Base-by-base conservation (phyloP, 2,113 vertebrate species). In the Ondatra zibethicus region DNA sequence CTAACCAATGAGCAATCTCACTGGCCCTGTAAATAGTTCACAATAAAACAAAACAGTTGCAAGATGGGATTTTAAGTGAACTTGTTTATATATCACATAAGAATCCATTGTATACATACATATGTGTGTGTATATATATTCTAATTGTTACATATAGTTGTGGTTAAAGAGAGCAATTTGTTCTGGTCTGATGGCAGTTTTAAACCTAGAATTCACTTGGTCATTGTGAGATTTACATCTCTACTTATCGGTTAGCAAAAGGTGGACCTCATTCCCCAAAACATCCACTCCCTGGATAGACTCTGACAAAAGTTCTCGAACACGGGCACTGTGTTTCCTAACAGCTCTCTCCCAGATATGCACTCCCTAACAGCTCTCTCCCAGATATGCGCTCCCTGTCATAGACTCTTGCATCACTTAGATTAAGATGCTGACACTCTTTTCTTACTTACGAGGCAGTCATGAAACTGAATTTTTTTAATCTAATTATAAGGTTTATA, bases 141-240 rank as follows among this genome's bases (percentile, higher is more conserved):
- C 29, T 92, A 80, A 58, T 88, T 84, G 29, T 93, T 89, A 47
- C 33, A 88, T 75, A 27, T 45, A 88, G 23, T 42, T 87, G 19
- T 95, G 63, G 55, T 97, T 96, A 81, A 78, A 68, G 7, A 87
- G 58, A 87, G 1, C 31, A 84, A 78, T 89, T 95, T 65, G 14
- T 63, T 85, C 45, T 90, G 63, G 58, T 84, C 66, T 36, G 66
- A 17, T 7, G 33, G 2, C 66, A 70, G 16, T 70, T 70, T 70
- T 70, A 70, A 70, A 70, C 33, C 31, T 70, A 70, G 33, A 70
- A 70, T 70, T 36, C 14, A 17, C 33, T 36, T 33, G 33, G 66
- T 70, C 66, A 36, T 70, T 70, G 66, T 70, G 66, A 70, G 66
- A 36, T 36, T 70, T 70, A 36, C 33, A 36, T 70, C 66, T 17